A percentile compares a stretch with the other conserved stretches of the same genome.
These are phyloP conservation scores for Pyxicephalus adspersus DNA, from an alignment of 2,113 vertebrate genomes.

Conservation along the genomic window DNA sequence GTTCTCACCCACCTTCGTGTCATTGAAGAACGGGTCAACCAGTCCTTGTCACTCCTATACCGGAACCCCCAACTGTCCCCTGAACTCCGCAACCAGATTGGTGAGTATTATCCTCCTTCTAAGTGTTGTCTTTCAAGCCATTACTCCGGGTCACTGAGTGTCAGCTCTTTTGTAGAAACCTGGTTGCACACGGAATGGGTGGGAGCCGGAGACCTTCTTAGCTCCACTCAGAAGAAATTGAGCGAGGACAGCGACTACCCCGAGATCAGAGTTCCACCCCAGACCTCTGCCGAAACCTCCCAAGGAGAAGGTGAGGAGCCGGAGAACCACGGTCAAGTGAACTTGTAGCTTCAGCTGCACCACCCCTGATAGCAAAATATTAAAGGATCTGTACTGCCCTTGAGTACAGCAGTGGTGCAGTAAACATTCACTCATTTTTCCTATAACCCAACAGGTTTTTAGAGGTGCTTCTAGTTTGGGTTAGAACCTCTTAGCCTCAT, in stretches of 20 bases:
- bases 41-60: constrained; percentile 86
- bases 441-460: too few species aligned
- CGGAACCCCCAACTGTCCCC: constrained; percentile 81
- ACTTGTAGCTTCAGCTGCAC: neutral
- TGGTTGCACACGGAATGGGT: constrained; percentile 77
- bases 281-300: constrained; percentile 15
- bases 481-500: too few species aligned
- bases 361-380: neutral
- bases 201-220: constrained; percentile 81
- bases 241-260: constrained; percentile 80
- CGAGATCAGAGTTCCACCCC: constrained; percentile 65
- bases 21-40: constrained; percentile 90
- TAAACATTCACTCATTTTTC: too few species aligned
- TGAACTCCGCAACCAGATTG: constrained; percentile 82
- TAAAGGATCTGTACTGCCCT: too few species aligned
- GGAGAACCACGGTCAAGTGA: too few species aligned
- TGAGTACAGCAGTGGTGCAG: too few species aligned
- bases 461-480: too few species aligned
- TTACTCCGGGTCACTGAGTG: neutral
- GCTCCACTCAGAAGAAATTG: constrained; percentile 80
- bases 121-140: neutral
- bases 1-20: constrained; percentile 90
- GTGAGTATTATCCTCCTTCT: constrained; percentile 61
- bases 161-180: constrained; percentile 68
- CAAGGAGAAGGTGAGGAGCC: constrained; percentile 56